Conservation (phyloP, 30 jellyfish, hydroid and myxozoan species). For the Cassiopea xamachana region DNA sequence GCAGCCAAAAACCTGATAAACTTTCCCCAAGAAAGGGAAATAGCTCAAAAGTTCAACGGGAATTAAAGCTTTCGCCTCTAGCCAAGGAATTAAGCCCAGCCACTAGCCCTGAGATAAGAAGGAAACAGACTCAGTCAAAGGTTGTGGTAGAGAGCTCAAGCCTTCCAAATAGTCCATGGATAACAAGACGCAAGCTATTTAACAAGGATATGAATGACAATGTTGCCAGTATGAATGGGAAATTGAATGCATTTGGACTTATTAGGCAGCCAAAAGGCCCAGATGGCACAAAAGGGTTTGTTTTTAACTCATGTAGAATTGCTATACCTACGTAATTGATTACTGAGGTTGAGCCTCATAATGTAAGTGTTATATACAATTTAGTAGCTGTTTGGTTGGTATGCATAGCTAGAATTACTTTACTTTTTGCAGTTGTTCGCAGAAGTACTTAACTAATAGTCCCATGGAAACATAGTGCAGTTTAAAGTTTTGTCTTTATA, state of each 20-base stretch:
- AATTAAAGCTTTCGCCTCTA: conserved; percentile 86
- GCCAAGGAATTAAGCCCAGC: conserved; percentile 82
- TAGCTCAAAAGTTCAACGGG: conserved; percentile 33
- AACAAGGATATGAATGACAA: conserved; percentile 71
- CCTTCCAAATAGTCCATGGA: conserved; percentile 94
- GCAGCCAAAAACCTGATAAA: conserved; percentile 33
- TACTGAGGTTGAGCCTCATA: conserved; percentile 4
- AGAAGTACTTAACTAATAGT: background rate
- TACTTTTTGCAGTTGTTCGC: conserved; percentile 10
- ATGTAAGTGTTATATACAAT: background rate
- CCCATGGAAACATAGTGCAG: background rate
- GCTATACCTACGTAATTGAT: conserved; percentile 51
- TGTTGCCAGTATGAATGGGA: conserved; percentile 56
- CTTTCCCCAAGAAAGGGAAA: conserved; percentile 46
- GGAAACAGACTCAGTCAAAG: conserved; percentile 45
- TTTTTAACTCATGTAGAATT: conserved; percentile 47
- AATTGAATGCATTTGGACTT: conserved; percentile 81
- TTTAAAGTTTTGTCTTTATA: no score
- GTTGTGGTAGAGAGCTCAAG: conserved; percentile 67
- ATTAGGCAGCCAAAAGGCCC: conserved; percentile 99
- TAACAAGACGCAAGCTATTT: conserved; percentile 71
- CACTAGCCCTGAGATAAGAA: conserved; percentile 88
- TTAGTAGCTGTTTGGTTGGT: background rate
- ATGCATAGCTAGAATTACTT: background rate
- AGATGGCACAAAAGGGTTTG: conserved; percentile 96